phyloP scores from a whole-genome alignment of 2,113 vertebrate species.

The Charina bottae region DNA sequence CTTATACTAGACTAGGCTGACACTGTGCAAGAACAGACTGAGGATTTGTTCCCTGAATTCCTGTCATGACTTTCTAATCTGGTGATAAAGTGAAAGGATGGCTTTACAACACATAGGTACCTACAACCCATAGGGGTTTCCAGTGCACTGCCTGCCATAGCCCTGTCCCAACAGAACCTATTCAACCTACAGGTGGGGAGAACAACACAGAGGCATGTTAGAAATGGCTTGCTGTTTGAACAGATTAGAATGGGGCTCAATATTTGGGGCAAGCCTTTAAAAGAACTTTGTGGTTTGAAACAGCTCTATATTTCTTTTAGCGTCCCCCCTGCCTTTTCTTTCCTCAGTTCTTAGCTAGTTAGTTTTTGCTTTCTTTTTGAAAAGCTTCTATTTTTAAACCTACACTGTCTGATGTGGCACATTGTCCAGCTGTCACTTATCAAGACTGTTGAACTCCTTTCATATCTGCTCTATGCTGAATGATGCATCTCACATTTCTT shows the following conservation, averaged over 20 bases:
- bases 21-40: background rate
- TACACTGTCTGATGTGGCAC: slow-evolving; percentile 15
- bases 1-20: background rate
- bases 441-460: slow-evolving; percentile 49
- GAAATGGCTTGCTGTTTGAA: background rate
- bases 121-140: background rate
- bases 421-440: slow-evolving; percentile 41
- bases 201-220: background rate
- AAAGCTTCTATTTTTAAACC: slow-evolving; percentile 34
- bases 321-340: background rate
- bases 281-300: slow-evolving; percentile 35
- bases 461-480: slow-evolving; percentile 17
- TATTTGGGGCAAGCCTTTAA: background rate
- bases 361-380: slow-evolving; percentile 43
- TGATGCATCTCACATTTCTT: slow-evolving; percentile 46
- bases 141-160: background rate
- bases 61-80: background rate
- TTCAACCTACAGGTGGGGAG: background rate
- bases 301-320: slow-evolving; percentile 35
- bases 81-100: background rate
- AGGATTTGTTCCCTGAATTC: background rate
- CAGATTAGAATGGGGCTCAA: background rate
- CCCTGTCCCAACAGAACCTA: background rate
- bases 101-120: background rate
- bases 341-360: slow-evolving; percentile 2